phyloP scores from a whole-genome alignment of 2,797 vertebrate species.

The Labroides dimidiatus region DNA sequence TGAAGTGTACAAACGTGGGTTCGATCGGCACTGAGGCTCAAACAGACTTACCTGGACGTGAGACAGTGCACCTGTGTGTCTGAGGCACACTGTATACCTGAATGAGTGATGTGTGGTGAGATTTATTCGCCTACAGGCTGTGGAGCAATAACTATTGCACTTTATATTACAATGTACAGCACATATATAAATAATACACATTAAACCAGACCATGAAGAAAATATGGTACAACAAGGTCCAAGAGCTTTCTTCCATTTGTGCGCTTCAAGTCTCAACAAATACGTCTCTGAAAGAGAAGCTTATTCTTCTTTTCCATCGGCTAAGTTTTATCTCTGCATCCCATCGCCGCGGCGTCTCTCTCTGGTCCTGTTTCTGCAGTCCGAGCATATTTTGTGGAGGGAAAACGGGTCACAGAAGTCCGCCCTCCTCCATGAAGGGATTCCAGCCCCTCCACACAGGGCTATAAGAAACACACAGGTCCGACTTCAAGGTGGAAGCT shows the following conservation, averaged over 20 bases:
- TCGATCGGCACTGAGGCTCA: constrained; percentile 53
- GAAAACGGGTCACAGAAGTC: constrained; percentile 1
- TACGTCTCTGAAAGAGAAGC: constrained; percentile 68
- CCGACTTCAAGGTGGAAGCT: constrained; percentile 94
- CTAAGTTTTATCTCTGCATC: constrained; percentile 55
- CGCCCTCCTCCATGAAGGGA: constrained; percentile 17
- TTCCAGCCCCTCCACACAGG: neutral
- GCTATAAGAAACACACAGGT: constrained; percentile 92
- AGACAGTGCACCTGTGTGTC: constrained; percentile 42
- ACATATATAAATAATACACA: constrained; percentile 82
- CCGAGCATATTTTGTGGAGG: constrained; percentile 67
- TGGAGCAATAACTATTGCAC: constrained; percentile 76
- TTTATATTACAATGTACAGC: constrained; percentile 81
- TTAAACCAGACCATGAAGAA: constrained; percentile 61
- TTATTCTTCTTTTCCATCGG: constrained; percentile 57
- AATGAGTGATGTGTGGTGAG: constrained; percentile 57
- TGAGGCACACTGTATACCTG: constrained; percentile 65
- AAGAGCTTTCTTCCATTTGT: constrained; percentile 49
- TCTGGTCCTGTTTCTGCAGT: constrained; percentile 71
- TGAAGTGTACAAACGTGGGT: no score
- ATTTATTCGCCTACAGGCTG: constrained; percentile 39
- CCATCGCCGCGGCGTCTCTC: constrained; percentile 30
- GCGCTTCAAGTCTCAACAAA: constrained; percentile 54
- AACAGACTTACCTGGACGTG: constrained; percentile 49
- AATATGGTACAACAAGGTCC: constrained; percentile 71